Conservation (phyloP, 2,113 vertebrate species). For the Labeo catla region DNA sequence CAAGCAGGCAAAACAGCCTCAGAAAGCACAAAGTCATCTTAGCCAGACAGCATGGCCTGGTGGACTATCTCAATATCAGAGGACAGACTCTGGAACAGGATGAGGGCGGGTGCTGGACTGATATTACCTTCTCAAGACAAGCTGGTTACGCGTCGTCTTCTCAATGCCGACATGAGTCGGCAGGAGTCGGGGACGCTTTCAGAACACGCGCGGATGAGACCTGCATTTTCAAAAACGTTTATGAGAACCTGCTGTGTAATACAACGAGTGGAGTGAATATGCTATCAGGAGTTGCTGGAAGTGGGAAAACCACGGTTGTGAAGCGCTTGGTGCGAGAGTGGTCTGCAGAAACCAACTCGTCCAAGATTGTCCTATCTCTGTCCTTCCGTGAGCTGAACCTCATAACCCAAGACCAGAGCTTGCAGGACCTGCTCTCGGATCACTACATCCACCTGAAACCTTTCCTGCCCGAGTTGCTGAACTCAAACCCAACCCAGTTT, state of each 20-base stretch:
- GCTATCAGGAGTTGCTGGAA: slow-evolving; percentile 64
- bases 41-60: slow-evolving; percentile 47
- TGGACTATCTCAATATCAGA: slow-evolving; percentile 48
- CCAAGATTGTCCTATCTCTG: slow-evolving; percentile 58
- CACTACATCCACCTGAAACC: slow-evolving; percentile 65
- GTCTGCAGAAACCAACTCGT: slow-evolving; percentile 33
- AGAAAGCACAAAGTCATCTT: slow-evolving; percentile 57
- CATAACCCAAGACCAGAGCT: slow-evolving; percentile 54
- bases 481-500: slow-evolving; percentile 47
- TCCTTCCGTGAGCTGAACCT: slow-evolving; percentile 65
- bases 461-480: slow-evolving; percentile 49
- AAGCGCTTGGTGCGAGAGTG: slow-evolving; percentile 57
- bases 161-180: slow-evolving; percentile 58
- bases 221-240: slow-evolving; percentile 55
- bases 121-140: slow-evolving; percentile 57
- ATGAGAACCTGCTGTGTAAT: slow-evolving; percentile 44
- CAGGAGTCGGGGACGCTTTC: slow-evolving; percentile 58
- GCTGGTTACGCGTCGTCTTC: slow-evolving; percentile 29
- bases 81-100: not conserved
- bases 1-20: slow-evolving; percentile 25
- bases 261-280: slow-evolving; percentile 41
- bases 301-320: slow-evolving; percentile 66
- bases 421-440: slow-evolving; percentile 54
- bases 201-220: slow-evolving; percentile 26
- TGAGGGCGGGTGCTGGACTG: slow-evolving; percentile 40